Evolutionary conservation across 1,140 invertebrate genomes (phyloP).

Genomic region (Sitobion miscanthi): DNA sequence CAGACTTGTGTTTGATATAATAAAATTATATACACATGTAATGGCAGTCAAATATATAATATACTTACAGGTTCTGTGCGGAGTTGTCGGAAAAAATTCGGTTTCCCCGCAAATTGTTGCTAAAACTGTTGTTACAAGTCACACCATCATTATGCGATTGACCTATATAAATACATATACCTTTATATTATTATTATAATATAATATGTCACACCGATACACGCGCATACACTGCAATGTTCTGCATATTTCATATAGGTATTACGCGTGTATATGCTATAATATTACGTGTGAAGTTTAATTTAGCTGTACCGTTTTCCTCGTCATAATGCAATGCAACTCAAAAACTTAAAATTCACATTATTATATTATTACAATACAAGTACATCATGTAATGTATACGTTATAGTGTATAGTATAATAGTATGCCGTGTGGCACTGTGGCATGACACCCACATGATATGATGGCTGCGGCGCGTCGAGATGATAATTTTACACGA

Average conservation of each 20-base stretch:
- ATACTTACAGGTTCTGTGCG: background rate
- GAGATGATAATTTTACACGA: background rate
- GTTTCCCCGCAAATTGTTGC: background rate
- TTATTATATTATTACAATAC: background rate
- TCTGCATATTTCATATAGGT: conserved; percentile 45
- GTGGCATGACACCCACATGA: background rate
- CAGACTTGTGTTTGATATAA: background rate
- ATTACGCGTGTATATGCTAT: background rate
- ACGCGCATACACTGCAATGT: conserved; percentile 50
- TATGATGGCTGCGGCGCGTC: background rate
- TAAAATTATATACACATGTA: background rate
- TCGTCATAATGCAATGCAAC: background rate
- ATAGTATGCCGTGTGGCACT: background rate
- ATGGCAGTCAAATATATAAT: background rate
- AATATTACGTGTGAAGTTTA: background rate
- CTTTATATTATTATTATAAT: background rate
- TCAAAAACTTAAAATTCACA: background rate
- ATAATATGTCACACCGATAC: background rate
- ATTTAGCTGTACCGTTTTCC: background rate
- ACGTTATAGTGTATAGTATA: background rate
- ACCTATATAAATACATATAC: background rate
- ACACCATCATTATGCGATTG: background rate
- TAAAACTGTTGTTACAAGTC: background rate
- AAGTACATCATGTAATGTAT: background rate
- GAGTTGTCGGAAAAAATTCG: background rate